Evolutionary conservation across 2,113 vertebrate species (phyloP), one percentile per base, ranked within the genome.

Genomic region (Tragelaphus imberbis): DNA sequence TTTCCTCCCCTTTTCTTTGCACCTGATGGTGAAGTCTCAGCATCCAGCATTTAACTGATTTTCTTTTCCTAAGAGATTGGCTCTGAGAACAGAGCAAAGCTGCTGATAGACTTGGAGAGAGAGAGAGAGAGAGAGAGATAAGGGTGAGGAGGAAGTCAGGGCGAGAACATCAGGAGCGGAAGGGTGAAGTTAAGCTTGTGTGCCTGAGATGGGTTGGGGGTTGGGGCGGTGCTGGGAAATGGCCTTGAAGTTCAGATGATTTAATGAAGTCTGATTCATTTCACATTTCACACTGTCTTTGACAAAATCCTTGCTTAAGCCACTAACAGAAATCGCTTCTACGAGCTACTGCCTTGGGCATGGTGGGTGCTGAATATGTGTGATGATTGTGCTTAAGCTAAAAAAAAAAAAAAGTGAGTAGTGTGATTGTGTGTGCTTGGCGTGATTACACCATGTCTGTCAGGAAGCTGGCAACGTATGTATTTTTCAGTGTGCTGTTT

Each of bases 151-250:
- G 90, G 95, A 94, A 97, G 93, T 93, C 81, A 23, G 21, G 81
- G n/a, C 28, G 1, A 15, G 75, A 91, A 23, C 13, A 36, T 8
- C 7, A n/a, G 5, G 71, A 87, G 33, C 49, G 15, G 61, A 75
- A 86, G 89, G 91, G 33, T 27, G 86, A 97, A 98, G 94, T 97
- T 91, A 63, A 91, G 94, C 63, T 36, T 51, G 27, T 81, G 63
- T 59, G 47, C 55, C 14, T 9, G 30, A 56, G 81, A 53, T 56
- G 68, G 71, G n/a, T 4, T 19, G 30, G 0, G 3, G 23, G 89
- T 4, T n/a, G 2, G 13, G 1, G 59, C 2, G 6, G 25, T 40
- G 44, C 85, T 93, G 53, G 68, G 36, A 51, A 94, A 88, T 44
- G 33, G 90, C 36, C 21, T 94, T 65, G 85, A 91, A 94, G 89